phyloP scores from a whole-genome alignment of 92 coral and sea anemone species.

The Montipora capitata region DNA sequence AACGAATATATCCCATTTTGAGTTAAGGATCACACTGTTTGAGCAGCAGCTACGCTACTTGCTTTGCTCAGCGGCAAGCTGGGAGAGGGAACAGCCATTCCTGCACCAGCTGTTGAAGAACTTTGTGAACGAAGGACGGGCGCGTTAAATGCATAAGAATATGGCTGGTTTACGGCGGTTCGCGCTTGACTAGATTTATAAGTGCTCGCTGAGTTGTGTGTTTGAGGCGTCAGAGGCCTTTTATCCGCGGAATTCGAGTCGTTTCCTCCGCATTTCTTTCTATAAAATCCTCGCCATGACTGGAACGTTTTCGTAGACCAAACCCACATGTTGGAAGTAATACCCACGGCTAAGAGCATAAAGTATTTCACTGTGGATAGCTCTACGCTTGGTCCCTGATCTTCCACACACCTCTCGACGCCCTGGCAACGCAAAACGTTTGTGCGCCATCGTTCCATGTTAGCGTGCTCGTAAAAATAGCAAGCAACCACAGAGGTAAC shows the following conservation, averaged over 20 bases:
- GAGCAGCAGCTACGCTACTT: slow-evolving; percentile 81
- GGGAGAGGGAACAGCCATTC: slow-evolving; percentile 30
- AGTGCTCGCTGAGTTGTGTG: slow-evolving; percentile 27
- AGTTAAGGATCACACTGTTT: slow-evolving; percentile 67
- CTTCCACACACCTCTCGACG: slow-evolving; percentile 68
- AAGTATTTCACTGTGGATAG: slow-evolving; percentile 94
- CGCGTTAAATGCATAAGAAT: slow-evolving; percentile 52
- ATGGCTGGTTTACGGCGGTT: slow-evolving; percentile 18
- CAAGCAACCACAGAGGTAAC: slow-evolving; percentile 94
- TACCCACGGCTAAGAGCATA: slow-evolving; percentile 95
- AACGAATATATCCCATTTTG: neutral
- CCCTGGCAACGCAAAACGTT: slow-evolving; percentile 80
- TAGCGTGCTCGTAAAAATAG: slow-evolving; percentile 92
- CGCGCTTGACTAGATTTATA: slow-evolving; percentile 35
- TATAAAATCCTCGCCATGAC: slow-evolving; percentile 91
- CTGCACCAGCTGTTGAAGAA: slow-evolving; percentile 50
- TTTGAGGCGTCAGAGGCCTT: slow-evolving; percentile 29
- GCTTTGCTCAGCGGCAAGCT: slow-evolving; percentile 79
- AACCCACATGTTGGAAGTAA: slow-evolving; percentile 98
- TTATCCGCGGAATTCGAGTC: slow-evolving; percentile 41
- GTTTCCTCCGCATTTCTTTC: slow-evolving; percentile 54
- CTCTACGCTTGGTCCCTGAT: slow-evolving; percentile 87
- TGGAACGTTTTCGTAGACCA: slow-evolving; percentile 97
- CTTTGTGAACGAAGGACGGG: slow-evolving; percentile 52
- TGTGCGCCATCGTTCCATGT: slow-evolving; percentile 87